Evolutionary conservation across 2,888 invertebrate genomes (phyloP).

Genomic region (Drosophila atripex): DNA sequence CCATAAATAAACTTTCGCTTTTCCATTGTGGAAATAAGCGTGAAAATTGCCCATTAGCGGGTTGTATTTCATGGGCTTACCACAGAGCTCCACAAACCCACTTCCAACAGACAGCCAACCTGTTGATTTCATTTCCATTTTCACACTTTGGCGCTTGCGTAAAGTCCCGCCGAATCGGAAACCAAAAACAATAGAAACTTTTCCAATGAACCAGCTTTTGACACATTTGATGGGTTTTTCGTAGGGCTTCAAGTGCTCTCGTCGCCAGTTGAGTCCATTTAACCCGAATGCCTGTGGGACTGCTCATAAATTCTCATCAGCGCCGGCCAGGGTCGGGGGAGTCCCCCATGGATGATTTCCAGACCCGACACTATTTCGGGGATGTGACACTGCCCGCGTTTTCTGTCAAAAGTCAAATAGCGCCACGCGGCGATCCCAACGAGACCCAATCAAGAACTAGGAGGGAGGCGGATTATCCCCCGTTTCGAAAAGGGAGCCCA

Average conservation of each 20-base stretch:
- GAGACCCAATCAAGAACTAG: constrained; percentile 66
- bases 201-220: constrained; percentile 59
- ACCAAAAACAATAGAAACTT: constrained; percentile 41
- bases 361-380: neutral
- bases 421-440: constrained; percentile 74
- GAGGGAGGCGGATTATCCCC: constrained; percentile 51
- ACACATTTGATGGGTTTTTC: constrained; percentile 61
- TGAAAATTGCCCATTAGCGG: constrained; percentile 68
- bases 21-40: constrained; percentile 61
- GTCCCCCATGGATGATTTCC: neutral
- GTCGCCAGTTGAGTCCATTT: constrained; percentile 52
- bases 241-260: constrained; percentile 26
- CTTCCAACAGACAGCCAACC: constrained; percentile 39
- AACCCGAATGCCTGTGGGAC: constrained; percentile 39
- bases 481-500: constrained; percentile 4
- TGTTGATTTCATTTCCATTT: constrained; percentile 50
- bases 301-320: constrained; percentile 73
- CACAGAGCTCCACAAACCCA: constrained; percentile 11
- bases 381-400: constrained; percentile 37
- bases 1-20: constrained; percentile 68
- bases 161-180: constrained; percentile 31
- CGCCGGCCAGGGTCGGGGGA: constrained; percentile 29
- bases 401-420: constrained; percentile 73
- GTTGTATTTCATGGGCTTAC: constrained; percentile 62
- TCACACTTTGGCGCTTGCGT: constrained; percentile 67